Base-by-base conservation (phyloP, 1,140 invertebrate genomes). In the Cephus cinctus region DNA sequence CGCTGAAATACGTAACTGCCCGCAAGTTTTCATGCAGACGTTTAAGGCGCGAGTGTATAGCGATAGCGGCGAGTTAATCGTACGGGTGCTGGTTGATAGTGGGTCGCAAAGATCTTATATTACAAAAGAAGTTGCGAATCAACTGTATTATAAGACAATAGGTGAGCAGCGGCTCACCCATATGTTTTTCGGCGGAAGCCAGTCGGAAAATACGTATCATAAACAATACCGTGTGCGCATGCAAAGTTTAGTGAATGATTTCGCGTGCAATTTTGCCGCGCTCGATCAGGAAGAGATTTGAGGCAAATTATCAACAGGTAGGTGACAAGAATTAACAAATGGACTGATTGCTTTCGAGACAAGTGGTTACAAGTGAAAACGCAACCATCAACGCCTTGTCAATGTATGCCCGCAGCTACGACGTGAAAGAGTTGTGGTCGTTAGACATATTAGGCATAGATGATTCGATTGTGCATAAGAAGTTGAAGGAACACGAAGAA, bases 361-460 rank as follows among this genome's bases (percentile, higher is more conserved):
- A n/a, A n/a, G n/a, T n/a, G n/a, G n/a, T n/a, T n/a, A n/a, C n/a
- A n/a, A n/a, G n/a, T n/a, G n/a, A n/a, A n/a, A n/a, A 22, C 5
- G 35, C 21, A 56, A 43, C 45, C 2, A 15, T 47, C 20, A 40
- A 39, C 5, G 47, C 50, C 3, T 43, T 50, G n/a, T 47, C 52
- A 2, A 52, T 67, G 49, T 54, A 65, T 22, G 19, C 46, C 1
- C 40, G 20, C 5, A 30, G 53, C 5, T 42, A 47, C 1, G 27
- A 52, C 9, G 40, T 71, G 16, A 41, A 49, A 0, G 58, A 74
- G 22, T 57, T 77, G n/a, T 77, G 73, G 67, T 34, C 32, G 9
- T 47, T 76, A 18, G 73, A 76, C 36, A 52, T 57, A 14, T 18
- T 76, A 4, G 71, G 70, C 19, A 73, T 76, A 25, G 32, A 5